Conservation (phyloP, 2,888 invertebrate genomes). For the Trissoscelio sp. region DNA sequence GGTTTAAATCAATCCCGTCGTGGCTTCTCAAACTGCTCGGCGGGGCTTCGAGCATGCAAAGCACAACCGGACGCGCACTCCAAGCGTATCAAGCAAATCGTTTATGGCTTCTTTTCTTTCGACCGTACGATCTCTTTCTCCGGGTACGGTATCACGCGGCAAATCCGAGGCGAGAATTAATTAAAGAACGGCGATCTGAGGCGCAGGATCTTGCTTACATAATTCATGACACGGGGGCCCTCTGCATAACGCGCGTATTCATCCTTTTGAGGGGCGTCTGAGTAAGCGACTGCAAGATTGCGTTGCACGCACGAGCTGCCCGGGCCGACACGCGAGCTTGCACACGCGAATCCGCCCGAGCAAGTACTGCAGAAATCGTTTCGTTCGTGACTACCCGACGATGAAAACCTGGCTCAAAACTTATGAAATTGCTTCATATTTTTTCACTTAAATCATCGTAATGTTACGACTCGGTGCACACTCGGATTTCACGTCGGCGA, state of each 20-base stretch:
- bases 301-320: conserved; percentile 77
- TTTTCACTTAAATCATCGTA: conserved; percentile 44
- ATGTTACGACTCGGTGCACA: conserved; percentile 39
- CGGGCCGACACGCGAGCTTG: conserved; percentile 70
- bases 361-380: not conserved
- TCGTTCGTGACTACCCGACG: conserved; percentile 6
- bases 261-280: conserved; percentile 70
- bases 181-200: conserved; percentile 62
- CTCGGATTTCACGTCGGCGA: conserved; percentile 1
- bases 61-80: conserved; percentile 55
- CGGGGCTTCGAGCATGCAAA: conserved; percentile 64
- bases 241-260: conserved; percentile 74
- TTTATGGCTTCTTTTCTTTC: conserved; percentile 65
- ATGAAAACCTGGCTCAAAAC: conserved; percentile 11
- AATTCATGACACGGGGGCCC: conserved; percentile 77
- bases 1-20: conserved; percentile 50
- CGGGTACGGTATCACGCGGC: conserved; percentile 39
- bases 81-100: conserved; percentile 62
- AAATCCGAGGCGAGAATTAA: conserved; percentile 68
- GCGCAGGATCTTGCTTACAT: conserved; percentile 73
- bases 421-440: conserved; percentile 32
- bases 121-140: conserved; percentile 32
- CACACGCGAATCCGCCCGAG: conserved; percentile 67
- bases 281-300: conserved; percentile 73
- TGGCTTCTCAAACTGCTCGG: conserved; percentile 57